Percentiles rank a stretch among this genome's conserved stretches.
These are phyloP conservation scores for Dendroctonus ponderosae DNA, from an alignment of 1,140 invertebrate species.

Conservation along the genomic window DNA sequence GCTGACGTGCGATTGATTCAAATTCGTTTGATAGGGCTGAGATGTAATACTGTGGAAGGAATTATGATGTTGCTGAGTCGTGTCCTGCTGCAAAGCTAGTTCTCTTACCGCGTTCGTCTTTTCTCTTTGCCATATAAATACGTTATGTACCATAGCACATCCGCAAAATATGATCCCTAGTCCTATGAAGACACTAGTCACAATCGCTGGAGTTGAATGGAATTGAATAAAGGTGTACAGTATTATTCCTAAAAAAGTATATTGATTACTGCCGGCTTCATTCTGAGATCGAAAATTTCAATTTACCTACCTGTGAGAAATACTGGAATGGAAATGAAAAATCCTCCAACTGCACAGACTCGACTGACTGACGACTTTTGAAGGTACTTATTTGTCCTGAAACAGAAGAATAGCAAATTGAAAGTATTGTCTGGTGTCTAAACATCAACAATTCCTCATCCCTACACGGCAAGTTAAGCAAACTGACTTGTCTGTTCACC, in stretches of 20 bases:
- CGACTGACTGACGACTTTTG: conserved; percentile 85
- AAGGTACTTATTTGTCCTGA: conserved; percentile 85
- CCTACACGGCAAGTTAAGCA: no score
- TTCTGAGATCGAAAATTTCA: conserved; percentile 6
- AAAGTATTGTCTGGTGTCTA: no score
- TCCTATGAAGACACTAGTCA: conserved; percentile 84
- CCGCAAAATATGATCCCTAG: conserved; percentile 89
- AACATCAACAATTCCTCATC: no score
- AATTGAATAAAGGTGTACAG: conserved; percentile 91
- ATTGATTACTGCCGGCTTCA: conserved; percentile 65
- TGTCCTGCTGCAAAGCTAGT: conserved; percentile 48
- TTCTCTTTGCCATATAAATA: conserved; percentile 90
- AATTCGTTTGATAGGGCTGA: conserved; percentile 32
- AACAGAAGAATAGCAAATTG: conserved; percentile 47
- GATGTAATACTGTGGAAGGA: conserved; percentile 44
- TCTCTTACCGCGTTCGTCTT: conserved; percentile 62
- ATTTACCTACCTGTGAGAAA: conserved; percentile 77
- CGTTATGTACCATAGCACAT: conserved; percentile 89
- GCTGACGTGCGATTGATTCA: conserved; percentile 47
- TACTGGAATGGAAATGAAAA: conserved; percentile 91
- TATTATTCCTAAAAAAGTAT: conserved; percentile 85
- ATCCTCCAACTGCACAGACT: conserved; percentile 87
- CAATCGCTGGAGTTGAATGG: conserved; percentile 85
- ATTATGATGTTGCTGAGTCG: conserved; percentile 45
- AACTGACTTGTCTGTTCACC: no score